These are phyloP conservation scores for Corydoras sp. DNA, from an alignment of 2,113 vertebrate species.

Conservation along the genomic window DNA sequence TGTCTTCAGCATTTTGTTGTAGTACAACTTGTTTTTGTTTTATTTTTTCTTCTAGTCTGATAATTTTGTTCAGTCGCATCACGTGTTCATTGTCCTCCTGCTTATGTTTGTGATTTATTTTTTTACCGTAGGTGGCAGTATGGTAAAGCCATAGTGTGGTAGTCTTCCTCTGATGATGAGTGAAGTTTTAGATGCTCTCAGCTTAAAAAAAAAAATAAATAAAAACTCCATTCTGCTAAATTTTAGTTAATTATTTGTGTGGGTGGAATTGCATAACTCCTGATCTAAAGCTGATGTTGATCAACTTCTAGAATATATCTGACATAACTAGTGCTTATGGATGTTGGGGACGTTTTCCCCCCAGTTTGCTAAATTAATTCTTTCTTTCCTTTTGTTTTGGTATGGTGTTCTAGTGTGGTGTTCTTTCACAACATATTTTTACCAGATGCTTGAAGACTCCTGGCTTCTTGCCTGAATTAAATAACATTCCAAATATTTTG, in stretches of 20 bases:
- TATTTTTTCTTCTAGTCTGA: too few species aligned
- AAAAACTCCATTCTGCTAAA: too few species aligned
- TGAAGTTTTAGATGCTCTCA: conserved; percentile 19
- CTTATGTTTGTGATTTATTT: conserved; percentile 2
- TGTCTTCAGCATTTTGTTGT: too few species aligned
- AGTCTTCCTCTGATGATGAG: conserved; percentile 6
- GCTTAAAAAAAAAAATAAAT: not conserved
- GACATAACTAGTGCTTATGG: not conserved
- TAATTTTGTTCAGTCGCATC: too few species aligned
- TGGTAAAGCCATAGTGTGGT: conserved; percentile 26
- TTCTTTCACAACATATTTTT: conserved; percentile 22
- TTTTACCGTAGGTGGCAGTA: conserved; percentile 44
- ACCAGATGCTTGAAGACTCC: conserved; percentile 12
- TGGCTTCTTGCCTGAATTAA: conserved; percentile 10
- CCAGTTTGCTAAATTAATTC: conserved; percentile 12
- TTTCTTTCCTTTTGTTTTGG: conserved; percentile 14
- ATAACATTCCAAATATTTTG: conserved; percentile 15
- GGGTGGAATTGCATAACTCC: too few species aligned
- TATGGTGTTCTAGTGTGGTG: conserved; percentile 9
- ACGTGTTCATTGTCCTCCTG: not conserved
- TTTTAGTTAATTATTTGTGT: too few species aligned
- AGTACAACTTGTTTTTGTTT: too few species aligned
- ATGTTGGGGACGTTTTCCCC: not conserved
- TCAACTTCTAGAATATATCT: too few species aligned
- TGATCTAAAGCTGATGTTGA: too few species aligned